Base-by-base conservation (phyloP, 2,888 invertebrate species). In the Hypomecis atomaria region DNA sequence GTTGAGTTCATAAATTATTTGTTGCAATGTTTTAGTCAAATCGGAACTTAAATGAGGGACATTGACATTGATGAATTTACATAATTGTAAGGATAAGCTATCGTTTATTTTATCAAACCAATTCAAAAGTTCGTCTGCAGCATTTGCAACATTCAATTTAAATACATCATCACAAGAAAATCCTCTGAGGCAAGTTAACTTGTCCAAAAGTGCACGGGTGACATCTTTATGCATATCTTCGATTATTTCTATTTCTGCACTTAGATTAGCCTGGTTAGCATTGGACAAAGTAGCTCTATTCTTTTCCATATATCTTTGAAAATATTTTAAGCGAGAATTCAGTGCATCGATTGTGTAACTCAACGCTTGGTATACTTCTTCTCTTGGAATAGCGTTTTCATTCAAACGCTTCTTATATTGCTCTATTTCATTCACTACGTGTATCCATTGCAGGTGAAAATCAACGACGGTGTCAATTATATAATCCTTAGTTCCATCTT, bases 81-180 rank as follows among this genome's bases (percentile, higher is more conserved):
- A 82, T 34, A 90, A 63, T 49, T 75, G 74, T 8, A 81, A 71
- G n/a, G 86, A 79, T 34, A 90, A 65, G 34, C 75, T 82, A 76
- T 92, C 91, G 60, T 84, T 75, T 58, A 88, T 87, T 79, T 83
- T 87, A 71, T 92, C 92, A 50, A 89, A 63, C 90, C 90, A 92
- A 40, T 78, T 59, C 23, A 89, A 74, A 47, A 92, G 78, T 62
- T 90, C 86, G 48, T 89, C 85, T 2, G 75, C 67, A 49, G 75
- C 75, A 37, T 75, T 70, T 33, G 74, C 73, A 8, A 87, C 60
- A 71, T 86, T 81, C 5, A 83, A 40, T 59, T 72, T 78, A 70
- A 86, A 89, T 71, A 88, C 86, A 11, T 75, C 72, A 23, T 82
- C 76, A 64, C 76, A 73, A 44, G 75, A 68, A 68, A 71, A 81